phyloP scores from a whole-genome alignment of 2,797 vertebrate genomes.

The Typhlichthys eigenmanni region DNA sequence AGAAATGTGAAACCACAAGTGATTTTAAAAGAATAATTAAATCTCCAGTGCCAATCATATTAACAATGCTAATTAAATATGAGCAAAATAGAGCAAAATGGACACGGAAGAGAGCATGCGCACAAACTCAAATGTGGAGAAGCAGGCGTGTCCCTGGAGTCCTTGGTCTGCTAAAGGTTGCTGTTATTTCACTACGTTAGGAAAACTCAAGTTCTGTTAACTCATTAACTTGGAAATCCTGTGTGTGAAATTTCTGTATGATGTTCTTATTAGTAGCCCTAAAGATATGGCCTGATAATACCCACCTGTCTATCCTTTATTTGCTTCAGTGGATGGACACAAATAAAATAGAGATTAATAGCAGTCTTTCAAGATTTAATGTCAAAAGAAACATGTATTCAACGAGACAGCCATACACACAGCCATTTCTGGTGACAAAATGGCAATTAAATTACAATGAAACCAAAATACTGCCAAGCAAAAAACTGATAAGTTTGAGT shows the following conservation, averaged over 20 bases:
- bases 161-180: constrained; percentile 12
- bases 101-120: background rate
- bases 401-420: constrained; percentile 8
- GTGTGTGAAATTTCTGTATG: too few species aligned
- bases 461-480: constrained; percentile 62
- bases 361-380: background rate
- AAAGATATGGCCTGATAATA: too few species aligned
- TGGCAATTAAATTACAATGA: constrained; percentile 69
- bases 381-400: constrained; percentile 3
- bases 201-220: too few species aligned
- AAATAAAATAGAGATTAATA: background rate
- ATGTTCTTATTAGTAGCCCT: too few species aligned
- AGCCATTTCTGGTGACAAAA: constrained; percentile 59
- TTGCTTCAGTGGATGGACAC: too few species aligned
- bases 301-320: too few species aligned
- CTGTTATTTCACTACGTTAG: constrained; percentile 4
- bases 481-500: constrained; percentile 55
- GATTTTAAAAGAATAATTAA: too few species aligned
- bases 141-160: constrained; percentile 11
- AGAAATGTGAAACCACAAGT: too few species aligned
- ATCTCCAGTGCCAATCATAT: background rate
- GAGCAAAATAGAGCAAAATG: background rate
- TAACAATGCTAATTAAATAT: background rate
- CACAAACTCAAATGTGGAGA: constrained; percentile 10
- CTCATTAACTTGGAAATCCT: too few species aligned